phyloP scores from a whole-genome alignment of 2,797 vertebrate genomes.

The Danio tinwini region DNA sequence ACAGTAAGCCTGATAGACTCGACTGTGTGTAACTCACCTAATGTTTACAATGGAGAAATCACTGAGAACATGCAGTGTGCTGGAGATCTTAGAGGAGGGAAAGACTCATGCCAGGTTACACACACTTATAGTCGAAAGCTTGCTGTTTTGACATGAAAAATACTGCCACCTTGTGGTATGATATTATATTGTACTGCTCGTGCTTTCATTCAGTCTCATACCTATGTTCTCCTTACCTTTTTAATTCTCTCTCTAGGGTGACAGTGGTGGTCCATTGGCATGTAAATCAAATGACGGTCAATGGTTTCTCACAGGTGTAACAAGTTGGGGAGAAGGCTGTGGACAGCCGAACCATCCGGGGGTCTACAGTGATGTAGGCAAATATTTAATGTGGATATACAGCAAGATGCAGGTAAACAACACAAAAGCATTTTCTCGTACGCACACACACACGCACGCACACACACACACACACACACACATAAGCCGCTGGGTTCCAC shows the following conservation, averaged over 20 bases:
- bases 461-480: background rate
- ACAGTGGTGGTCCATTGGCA: slow-evolving; percentile 86
- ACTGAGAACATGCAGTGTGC: slow-evolving; percentile 84
- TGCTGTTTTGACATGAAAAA: background rate
- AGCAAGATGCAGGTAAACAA: slow-evolving; percentile 85
- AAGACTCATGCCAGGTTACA: slow-evolving; percentile 84
- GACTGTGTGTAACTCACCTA: slow-evolving; percentile 74
- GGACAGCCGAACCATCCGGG: slow-evolving; percentile 80
- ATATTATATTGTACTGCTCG: background rate
- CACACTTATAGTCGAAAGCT: background rate
- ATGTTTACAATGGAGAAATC: slow-evolving; percentile 76
- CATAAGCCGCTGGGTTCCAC: background rate
- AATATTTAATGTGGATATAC: slow-evolving; percentile 81
- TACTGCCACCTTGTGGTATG: slow-evolving; percentile 33
- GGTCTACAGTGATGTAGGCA: slow-evolving; percentile 79
- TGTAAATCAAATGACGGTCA: slow-evolving; percentile 69
- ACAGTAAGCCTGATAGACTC: slow-evolving; percentile 80
- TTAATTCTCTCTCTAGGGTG: slow-evolving; percentile 73
- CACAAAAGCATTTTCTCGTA: too few species aligned
- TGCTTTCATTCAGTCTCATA: background rate
- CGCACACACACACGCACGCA: background rate
- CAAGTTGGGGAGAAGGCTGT: slow-evolving; percentile 86
- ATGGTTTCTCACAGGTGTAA: slow-evolving; percentile 84
- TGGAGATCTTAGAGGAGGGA: slow-evolving; percentile 78
- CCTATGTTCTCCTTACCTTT: background rate